Evolutionary conservation across 2,113 vertebrate species (phyloP).

Genomic region (Muscicapa adusta): DNA sequence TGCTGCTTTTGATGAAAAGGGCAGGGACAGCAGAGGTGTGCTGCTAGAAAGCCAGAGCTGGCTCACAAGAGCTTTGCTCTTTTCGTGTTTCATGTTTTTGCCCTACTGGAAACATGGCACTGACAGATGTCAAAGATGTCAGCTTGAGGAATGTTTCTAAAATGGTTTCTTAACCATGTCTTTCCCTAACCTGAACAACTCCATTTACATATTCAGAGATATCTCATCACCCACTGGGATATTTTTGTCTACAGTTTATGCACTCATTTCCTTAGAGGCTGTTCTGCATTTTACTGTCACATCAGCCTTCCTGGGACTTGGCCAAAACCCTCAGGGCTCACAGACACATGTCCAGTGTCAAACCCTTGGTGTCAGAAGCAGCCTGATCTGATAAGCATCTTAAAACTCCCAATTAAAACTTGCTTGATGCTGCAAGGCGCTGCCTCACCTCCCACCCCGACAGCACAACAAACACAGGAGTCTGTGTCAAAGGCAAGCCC

Average conservation of each 20-base stretch:
- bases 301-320: neutral
- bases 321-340: neutral
- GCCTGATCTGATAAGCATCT: neutral
- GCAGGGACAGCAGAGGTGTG: neutral
- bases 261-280: neutral
- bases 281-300: neutral
- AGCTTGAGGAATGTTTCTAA: neutral
- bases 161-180: neutral
- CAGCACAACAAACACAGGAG: neutral
- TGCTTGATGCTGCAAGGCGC: neutral
- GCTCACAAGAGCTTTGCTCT: neutral
- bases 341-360: neutral
- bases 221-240: neutral
- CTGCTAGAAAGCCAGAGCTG: neutral
- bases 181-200: neutral
- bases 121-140: neutral
- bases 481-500: neutral
- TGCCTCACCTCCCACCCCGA: neutral
- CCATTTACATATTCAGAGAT: neutral
- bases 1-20: neutral
- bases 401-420: neutral
- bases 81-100: neutral
- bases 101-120: neutral
- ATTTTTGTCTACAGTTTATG: neutral
- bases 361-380: neutral